Evolutionary conservation across 2,888 invertebrate genomes (phyloP).

Genomic region (Digitonthophagus gazella): DNA sequence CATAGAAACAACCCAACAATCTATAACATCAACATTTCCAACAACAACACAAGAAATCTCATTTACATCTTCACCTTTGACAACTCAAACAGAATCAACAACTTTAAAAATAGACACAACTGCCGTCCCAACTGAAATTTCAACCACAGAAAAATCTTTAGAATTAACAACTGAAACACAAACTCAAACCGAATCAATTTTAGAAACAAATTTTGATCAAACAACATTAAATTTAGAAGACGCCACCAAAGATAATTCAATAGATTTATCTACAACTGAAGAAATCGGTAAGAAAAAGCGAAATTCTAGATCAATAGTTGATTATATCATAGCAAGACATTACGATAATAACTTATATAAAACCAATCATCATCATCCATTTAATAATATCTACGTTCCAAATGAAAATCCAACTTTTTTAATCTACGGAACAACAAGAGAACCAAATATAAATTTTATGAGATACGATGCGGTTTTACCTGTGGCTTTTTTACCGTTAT

Average conservation of each 20-base stretch:
- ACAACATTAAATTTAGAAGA: not conserved
- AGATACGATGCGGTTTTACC: constrained; percentile 76
- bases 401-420: constrained; percentile 44
- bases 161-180: constrained; percentile 13
- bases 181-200: constrained; percentile 11
- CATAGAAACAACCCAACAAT: too few species aligned
- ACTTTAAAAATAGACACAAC: too few species aligned
- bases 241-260: not conserved
- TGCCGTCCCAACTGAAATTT: not conserved
- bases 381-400: constrained; percentile 34
- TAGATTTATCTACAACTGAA: constrained; percentile 9
- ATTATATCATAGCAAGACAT: constrained; percentile 47
- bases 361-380: constrained; percentile 9
- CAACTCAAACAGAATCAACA: too few species aligned
- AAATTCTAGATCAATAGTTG: constrained; percentile 42
- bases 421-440: constrained; percentile 52
- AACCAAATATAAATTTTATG: constrained; percentile 62
- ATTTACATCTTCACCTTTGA: not conserved
- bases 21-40: not conserved
- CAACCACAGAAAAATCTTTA: not conserved
- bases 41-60: not conserved
- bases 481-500: constrained; percentile 68
- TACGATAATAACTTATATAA: constrained; percentile 39
- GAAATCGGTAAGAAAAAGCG: constrained; percentile 24
- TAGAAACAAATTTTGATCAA: constrained; percentile 17